These are phyloP conservation scores for Mercenaria mercenaria DNA, from an alignment of 1,140 invertebrate genomes.

Conservation along the genomic window DNA sequence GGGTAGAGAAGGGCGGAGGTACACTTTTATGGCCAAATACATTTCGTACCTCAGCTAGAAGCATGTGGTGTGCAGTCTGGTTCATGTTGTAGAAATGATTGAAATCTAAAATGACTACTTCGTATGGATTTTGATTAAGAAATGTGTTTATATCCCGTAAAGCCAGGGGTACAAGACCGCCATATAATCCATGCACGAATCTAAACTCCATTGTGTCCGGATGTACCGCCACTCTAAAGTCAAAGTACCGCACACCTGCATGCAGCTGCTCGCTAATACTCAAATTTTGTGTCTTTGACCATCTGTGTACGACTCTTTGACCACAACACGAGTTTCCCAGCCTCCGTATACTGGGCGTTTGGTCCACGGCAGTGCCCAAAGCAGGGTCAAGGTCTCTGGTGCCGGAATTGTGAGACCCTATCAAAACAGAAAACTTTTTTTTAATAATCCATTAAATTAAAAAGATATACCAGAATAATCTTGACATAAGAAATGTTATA, in stretches of 20 bases:
- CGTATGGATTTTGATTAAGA: conserved; percentile 89
- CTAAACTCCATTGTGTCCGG: conserved; percentile 88
- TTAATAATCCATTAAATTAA: too few species aligned
- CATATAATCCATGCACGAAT: conserved; percentile 93
- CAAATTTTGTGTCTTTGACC: conserved; percentile 91
- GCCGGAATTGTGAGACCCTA: conserved; percentile 74
- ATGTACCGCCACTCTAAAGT: conserved; percentile 90
- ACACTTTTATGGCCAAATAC: conserved; percentile 90
- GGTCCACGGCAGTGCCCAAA: conserved; percentile 69
- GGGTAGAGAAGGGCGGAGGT: conserved; percentile 85
- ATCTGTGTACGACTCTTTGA: conserved; percentile 86
- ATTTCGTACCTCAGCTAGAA: conserved; percentile 89
- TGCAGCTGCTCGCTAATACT: conserved; percentile 90
- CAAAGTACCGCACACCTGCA: conserved; percentile 93
- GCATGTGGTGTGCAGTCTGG: conserved; percentile 88
- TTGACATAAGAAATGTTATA: too few species aligned
- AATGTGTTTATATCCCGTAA: conserved; percentile 90
- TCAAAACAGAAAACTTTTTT: too few species aligned
- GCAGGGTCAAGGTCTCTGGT: conserved; percentile 63
- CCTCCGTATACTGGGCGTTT: conserved; percentile 50
- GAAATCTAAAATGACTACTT: conserved; percentile 93
- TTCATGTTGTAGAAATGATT: conserved; percentile 94
- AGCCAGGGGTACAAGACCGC: conserved; percentile 89
- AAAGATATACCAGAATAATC: too few species aligned
- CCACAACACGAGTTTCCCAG: conserved; percentile 65